Evolutionary conservation across 2,113 vertebrate species (phyloP), one percentile per base, ranked within the genome.

Genomic region (Apus apus): DNA sequence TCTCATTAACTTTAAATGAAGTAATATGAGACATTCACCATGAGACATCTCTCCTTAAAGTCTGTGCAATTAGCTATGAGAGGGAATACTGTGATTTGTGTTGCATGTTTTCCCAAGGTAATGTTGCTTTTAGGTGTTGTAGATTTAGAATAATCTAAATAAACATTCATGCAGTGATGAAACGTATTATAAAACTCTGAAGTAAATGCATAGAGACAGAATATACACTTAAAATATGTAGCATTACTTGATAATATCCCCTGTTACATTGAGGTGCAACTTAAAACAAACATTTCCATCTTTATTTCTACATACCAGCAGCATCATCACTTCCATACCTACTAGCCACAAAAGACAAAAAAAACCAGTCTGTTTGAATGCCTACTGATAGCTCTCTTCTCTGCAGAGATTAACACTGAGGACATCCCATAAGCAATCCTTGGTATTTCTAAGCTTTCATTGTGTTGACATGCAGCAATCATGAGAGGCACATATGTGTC

Each of bases 1-100:
- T 86, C 57, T 84, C 45, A 88, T 84, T 91, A 94, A 57, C 64
- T 72, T 93, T 93, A 94, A 88, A 54, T 83, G 34, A 90, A 94
- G 40, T 72, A 86, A 67, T 81, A 70, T 26, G 30, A 70, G 71
- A 8, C 27, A 85, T 94, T 87, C 46, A 70, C 91, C 40, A 90
- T 68, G 72, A 77, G 51, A 87, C 61, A 23, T 46, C 46, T 89
- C 40, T 72, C 66, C 81, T 38, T 61, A 87, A 40, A 82, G 53
- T 70, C 51, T 82, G 70, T 73, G 54, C 46, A 82, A 36, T 79
- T 81, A 85, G 40, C 74, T 87, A 61, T 64, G 70, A 72, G 65
- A 85, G 58, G 36, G 40, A 85, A 76, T 76, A 43, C 58, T 73
- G 17, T 91, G 84, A 82, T 95, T 93, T 91, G 32, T 86, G 56